These are phyloP conservation scores for Hestina assimilis DNA, from an alignment of 1,140 invertebrate genomes.

Conservation along the genomic window DNA sequence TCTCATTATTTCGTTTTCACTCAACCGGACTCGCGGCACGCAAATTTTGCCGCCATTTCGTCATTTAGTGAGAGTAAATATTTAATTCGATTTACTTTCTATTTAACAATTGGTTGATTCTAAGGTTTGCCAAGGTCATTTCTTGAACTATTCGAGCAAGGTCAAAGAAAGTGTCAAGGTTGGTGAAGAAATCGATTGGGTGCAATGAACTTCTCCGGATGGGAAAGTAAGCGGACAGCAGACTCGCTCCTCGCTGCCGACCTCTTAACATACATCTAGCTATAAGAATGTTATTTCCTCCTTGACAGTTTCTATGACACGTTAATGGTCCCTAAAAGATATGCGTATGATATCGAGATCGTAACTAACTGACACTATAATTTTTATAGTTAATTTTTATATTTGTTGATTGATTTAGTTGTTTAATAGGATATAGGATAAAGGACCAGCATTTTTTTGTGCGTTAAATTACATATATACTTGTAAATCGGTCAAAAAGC, in stretches of 20 bases:
- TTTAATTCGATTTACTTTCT: constrained; percentile 65
- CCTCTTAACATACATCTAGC: constrained; percentile 67
- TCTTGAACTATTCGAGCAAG: constrained; percentile 44
- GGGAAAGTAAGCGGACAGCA: constrained; percentile 66
- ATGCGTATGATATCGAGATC: constrained; percentile 42
- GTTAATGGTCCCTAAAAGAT: constrained; percentile 19
- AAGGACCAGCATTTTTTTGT: constrained; percentile 48
- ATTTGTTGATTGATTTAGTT: constrained; percentile 4
- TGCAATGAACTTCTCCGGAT: constrained; percentile 60
- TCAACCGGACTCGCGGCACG: constrained; percentile 51
- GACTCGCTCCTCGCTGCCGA: constrained; percentile 44
- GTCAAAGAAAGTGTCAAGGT: constrained; percentile 76
- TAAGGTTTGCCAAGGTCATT: constrained; percentile 54
- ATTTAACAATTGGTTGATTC: constrained; percentile 28
- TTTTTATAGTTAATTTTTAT: constrained; percentile 1
- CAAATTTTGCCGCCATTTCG: constrained; percentile 60
- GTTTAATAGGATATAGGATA: constrained; percentile 35
- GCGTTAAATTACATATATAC: constrained; percentile 69
- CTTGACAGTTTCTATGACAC: constrained; percentile 38
- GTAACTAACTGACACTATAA: constrained; percentile 29
- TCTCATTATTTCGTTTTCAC: constrained; percentile 76
- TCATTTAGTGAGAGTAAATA: constrained; percentile 70
- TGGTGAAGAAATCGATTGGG: constrained; percentile 70
- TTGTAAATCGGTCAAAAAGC: constrained; percentile 77
- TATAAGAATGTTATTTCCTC: constrained; percentile 52